A percentile compares a stretch with the other conserved stretches of the same genome.
These are phyloP conservation scores for Craniophora ligustri DNA, from an alignment of 2,888 invertebrate genomes.

Conservation along the genomic window DNA sequence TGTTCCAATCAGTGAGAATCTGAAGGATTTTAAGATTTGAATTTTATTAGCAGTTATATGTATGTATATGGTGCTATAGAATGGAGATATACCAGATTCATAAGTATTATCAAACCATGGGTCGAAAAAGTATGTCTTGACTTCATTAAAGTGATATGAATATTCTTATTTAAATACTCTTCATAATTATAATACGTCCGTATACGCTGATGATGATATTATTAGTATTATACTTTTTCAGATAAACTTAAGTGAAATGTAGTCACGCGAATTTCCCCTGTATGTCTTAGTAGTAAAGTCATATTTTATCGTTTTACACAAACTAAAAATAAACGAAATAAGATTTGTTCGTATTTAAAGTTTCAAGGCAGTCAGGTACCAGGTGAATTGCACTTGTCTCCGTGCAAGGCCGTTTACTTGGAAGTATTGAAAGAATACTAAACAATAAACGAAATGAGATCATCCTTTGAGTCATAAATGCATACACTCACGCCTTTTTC, in stretches of 20 bases:
- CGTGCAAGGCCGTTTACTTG: slow-evolving; percentile 22
- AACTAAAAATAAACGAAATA: neutral
- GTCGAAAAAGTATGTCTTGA: neutral
- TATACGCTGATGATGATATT: too few species aligned
- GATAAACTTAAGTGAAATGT: neutral
- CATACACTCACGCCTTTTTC: too few species aligned
- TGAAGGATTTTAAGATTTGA: neutral
- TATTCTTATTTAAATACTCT: too few species aligned
- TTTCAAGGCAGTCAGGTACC: neutral
- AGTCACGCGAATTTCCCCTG: neutral
- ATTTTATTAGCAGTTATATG: neutral
- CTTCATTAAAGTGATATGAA: too few species aligned
- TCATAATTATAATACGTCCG: too few species aligned
- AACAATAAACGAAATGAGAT: slow-evolving; percentile 18
- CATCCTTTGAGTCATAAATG: slow-evolving; percentile 22
- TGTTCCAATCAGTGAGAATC: slow-evolving; percentile 8
- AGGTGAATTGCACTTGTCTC: slow-evolving; percentile 24
- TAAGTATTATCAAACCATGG: too few species aligned
- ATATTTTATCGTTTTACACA: neutral
- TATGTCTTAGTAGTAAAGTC: neutral
- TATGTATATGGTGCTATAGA: neutral
- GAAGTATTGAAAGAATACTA: slow-evolving; percentile 31
- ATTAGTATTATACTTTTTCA: too few species aligned
- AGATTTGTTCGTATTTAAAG: neutral
- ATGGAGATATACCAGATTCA: neutral